Base-by-base conservation (phyloP, 1,140 invertebrate species). In the Arctopsyche grandis region DNA sequence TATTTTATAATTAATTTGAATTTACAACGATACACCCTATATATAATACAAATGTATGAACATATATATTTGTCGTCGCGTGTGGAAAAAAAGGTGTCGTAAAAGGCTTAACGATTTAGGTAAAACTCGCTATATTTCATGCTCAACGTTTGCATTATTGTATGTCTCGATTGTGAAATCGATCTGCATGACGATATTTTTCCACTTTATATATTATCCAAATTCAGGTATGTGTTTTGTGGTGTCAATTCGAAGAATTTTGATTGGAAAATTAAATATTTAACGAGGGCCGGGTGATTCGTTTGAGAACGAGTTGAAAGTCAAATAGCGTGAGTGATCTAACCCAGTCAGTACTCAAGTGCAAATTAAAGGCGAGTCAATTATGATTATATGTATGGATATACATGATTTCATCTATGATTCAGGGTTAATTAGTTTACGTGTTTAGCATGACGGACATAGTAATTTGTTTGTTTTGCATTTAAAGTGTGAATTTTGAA, bases 41-140 rank as follows among this genome's bases (percentile, higher is more conserved):
- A 38, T 38, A n/a, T n/a, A n/a, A n/a, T n/a, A n/a, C n/a, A n/a
- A n/a, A n/a, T n/a, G n/a, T n/a, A n/a, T n/a, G n/a, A n/a, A n/a
- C n/a, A n/a, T n/a, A n/a, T n/a, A n/a, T n/a, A n/a, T 38, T 38
- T 38, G 29, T 38, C 29, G 29, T 60, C n/a, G 14, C 1, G n/a
- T n/a, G 56, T 60, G 16, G 9, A 52, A 16, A 21, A 60, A 60
- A 60, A 3, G 16, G 56, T 60, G 56, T 60, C 56, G 56, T 21
- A 60, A 60, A 60, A 16, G 56, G 9, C 16, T 38, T 60, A 60
- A 60, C 21, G 56, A 19, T 5, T 9, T 16, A 19, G 7, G 56
- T 16, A 60, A 60, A 60, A 60, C 16, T 60, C 21, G 56, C 56
- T 9, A 60, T 60, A 60, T 60, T 60, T 60, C 56, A 60, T 16